Evolutionary conservation across 1,140 invertebrate species (phyloP).

Genomic region (Agrypnia vestita): DNA sequence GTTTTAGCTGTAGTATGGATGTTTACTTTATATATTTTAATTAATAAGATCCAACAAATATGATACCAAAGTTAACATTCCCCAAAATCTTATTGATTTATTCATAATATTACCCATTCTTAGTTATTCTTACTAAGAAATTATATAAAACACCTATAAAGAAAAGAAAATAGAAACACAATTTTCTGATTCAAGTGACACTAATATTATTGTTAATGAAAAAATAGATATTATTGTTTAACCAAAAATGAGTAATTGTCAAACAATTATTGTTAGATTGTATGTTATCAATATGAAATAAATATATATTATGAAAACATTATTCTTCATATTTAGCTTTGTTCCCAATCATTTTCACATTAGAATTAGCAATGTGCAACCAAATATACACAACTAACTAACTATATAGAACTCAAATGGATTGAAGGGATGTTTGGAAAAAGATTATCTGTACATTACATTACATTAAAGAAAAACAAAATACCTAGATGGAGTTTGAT

Average conservation of each 20-base stretch:
- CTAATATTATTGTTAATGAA: constrained; percentile 55
- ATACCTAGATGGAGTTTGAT: too few species aligned
- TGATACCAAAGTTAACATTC: constrained; percentile 72
- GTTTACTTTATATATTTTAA: constrained; percentile 53
- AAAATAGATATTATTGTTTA: constrained; percentile 62
- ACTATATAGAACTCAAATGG: too few species aligned
- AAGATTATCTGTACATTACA: too few species aligned
- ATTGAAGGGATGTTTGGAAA: too few species aligned
- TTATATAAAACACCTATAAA: constrained; percentile 9
- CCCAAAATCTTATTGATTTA: constrained; percentile 62
- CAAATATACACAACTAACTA: too few species aligned
- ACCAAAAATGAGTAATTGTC: constrained; percentile 62
- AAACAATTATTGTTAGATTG: constrained; percentile 62
- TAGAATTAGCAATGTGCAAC: too few species aligned
- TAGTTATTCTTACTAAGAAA: constrained; percentile 24
- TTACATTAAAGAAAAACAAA: too few species aligned
- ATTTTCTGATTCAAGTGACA: constrained; percentile 42
- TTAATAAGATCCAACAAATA: constrained; percentile 64
- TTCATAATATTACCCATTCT: constrained; percentile 43
- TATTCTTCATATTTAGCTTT: not conserved
- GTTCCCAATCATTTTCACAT: not conserved
- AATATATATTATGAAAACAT: constrained; percentile 53
- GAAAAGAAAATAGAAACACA: constrained; percentile 31
- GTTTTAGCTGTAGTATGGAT: constrained; percentile 43
- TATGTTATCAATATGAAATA: constrained; percentile 60